Evolutionary conservation across 2,888 invertebrate species (phyloP).

Genomic region (Strigamia maritima): DNA sequence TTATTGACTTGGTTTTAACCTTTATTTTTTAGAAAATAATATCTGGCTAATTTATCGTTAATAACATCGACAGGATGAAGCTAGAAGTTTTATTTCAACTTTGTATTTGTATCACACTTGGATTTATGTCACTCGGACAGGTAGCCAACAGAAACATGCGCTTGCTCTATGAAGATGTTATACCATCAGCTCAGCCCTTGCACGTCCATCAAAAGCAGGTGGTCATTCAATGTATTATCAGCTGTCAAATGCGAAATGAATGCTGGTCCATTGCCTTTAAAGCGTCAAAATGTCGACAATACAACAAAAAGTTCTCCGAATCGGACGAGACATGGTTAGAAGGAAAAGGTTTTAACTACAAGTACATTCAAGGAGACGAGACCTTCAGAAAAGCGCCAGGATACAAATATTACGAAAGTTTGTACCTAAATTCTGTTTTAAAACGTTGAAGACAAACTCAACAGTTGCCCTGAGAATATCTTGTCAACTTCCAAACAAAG

Average conservation of each 20-base stretch:
- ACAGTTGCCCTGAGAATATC: no score
- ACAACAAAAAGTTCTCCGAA: neutral
- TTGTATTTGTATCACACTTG: neutral
- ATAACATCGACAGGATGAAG: neutral
- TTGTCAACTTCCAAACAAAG: no score
- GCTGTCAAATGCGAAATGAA: neutral
- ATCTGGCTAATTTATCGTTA: neutral
- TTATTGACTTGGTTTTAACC: no score
- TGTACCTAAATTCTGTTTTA: neutral
- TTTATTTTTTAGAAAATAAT: neutral
- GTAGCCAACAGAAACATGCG: conserved; percentile 16
- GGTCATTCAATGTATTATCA: conserved; percentile 1
- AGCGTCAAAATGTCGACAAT: neutral
- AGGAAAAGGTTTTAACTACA: conserved; percentile 5
- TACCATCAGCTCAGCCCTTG: neutral
- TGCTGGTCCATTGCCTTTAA: conserved; percentile 19
- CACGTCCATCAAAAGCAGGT: neutral
- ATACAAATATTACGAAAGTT: conserved; percentile 12
- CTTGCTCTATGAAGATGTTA: conserved; percentile 15
- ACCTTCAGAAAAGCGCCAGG: neutral
- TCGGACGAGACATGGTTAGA: neutral
- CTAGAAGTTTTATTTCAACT: conserved; percentile 6
- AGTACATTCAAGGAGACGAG: neutral
- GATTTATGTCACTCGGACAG: neutral
- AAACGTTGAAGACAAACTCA: no score